These are phyloP conservation scores for Drosophila trapezifrons DNA, from an alignment of 1,140 invertebrate genomes.

Conservation along the genomic window DNA sequence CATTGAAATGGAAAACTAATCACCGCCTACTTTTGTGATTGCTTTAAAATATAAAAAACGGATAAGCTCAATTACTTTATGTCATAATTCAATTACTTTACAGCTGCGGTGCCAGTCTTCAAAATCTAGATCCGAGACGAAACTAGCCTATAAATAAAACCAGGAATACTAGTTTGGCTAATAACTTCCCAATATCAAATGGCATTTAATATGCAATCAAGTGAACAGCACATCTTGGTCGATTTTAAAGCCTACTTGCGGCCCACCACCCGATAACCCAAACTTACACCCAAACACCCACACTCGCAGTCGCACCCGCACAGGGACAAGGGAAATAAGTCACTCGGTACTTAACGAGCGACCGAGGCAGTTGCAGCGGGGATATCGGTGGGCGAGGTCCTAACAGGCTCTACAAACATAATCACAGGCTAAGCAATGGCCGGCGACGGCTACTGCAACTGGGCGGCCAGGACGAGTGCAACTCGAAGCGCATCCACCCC, in stretches of 20 bases:
- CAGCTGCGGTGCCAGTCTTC: no score
- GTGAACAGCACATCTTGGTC: conserved; percentile 12
- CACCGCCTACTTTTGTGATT: neutral
- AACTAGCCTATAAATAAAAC: neutral
- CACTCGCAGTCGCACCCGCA: conserved; percentile 1
- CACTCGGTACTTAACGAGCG: conserved; percentile 67
- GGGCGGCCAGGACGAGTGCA: conserved; percentile 20
- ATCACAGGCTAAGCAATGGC: conserved; percentile 75
- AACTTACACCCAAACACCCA: conserved; percentile 2
- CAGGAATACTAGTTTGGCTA: neutral
- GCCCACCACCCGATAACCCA: conserved; percentile 10
- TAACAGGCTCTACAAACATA: conserved; percentile 70
- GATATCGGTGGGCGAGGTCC: conserved; percentile 30
- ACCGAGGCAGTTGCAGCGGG: conserved; percentile 15
- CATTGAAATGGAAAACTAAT: no score
- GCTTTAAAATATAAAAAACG: no score
- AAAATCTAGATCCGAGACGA: no score
- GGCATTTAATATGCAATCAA: conserved; percentile 33
- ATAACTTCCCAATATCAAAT: conserved; percentile 6
- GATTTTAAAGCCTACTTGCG: conserved; percentile 42
- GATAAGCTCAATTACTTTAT: no score
- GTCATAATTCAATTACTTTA: neutral
- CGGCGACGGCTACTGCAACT: conserved; percentile 22
- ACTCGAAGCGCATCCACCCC: conserved; percentile 39
- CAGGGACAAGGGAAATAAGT: conserved; percentile 67